Evolutionary conservation across 92 coral and sea anemone species (phyloP), one percentile per base, ranked within the genome.

Genomic region (Phenganax subtilis): DNA sequence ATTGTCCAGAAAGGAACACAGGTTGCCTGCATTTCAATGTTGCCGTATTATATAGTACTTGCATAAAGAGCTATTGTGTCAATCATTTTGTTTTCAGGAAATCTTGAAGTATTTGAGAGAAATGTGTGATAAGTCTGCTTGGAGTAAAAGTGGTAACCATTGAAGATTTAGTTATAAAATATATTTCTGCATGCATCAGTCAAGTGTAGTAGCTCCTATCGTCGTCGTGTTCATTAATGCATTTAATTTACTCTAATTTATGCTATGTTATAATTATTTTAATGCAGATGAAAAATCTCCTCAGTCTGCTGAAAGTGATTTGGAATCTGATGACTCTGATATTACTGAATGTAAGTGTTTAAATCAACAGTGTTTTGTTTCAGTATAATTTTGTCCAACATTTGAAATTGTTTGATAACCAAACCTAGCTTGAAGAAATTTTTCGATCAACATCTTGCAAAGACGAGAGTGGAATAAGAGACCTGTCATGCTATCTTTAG

Each of bases 1-100:
- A 81, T 94, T 72, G 83, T 94, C 56, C 92, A 92, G 56, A 94
- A 71, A 88, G 98, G 98, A 71, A 94, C 98, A 20, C 97, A 94
- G 92, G 97, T 91, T 70, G 69, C 1, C 53, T 0, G 12, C 12
- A 30, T 17, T 20, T 55, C 8, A 53, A n/a, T 30, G 6, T 76
- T 20, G 7, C 51, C 3, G 57, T 30, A 10, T 52, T n/a, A 14
- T 52, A 10, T 76, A 20, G 25, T 20, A 37, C 10, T 12, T 8
- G 51, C 28, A 16, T 11, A 44, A 6, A 27, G 16, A 30, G 58
- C 51, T 79, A 27, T 62, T 6, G 0, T 79, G 57, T 60, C n/a
- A 4, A 25, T 12, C 6, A 62, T 69, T 15, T 11, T 65, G 52
- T 72, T 75, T 82, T 25, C 57, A 93, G 98, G 97, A 93, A 76